phyloP scores from a whole-genome alignment of 2,113 vertebrate species.

The Cryptoleucopteryx plumbea region DNA sequence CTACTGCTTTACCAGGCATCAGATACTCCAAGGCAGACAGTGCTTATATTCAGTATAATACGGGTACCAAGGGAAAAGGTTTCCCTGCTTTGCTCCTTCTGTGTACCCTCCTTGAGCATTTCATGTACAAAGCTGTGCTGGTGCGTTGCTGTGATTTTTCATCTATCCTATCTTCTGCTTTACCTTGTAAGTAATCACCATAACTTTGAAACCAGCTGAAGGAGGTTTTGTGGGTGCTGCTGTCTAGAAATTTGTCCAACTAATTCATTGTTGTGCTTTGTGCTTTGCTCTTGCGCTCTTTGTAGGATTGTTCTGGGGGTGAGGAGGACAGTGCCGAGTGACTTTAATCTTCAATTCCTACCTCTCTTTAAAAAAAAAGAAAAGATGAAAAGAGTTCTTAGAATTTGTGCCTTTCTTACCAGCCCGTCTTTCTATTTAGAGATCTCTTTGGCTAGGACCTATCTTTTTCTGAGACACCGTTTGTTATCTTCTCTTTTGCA shows the following conservation, averaged over 20 bases:
- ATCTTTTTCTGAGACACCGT: not conserved
- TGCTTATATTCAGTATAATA: not conserved
- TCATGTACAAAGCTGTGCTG: not conserved
- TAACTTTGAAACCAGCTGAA: not conserved
- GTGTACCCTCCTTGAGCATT: not conserved
- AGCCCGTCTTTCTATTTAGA: not conserved
- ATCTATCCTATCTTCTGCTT: not conserved
- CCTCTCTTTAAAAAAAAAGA: not conserved
- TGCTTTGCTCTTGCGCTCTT: not conserved
- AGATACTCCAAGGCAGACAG: not conserved
- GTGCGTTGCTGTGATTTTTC: not conserved
- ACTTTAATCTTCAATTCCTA: not conserved
- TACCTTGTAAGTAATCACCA: not conserved
- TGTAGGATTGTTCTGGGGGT: not conserved
- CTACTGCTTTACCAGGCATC: not conserved
- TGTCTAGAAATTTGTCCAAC: not conserved
- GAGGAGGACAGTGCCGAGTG: not conserved
- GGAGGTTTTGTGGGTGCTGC: not conserved
- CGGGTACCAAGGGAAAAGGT: not conserved
- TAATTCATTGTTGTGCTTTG: not conserved
- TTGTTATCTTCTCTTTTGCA: not conserved
- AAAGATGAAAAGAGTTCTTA: not conserved
- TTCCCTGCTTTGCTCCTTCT: not conserved
- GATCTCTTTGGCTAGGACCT: not conserved
- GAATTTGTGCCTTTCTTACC: not conserved